Conservation (phyloP, 2,888 invertebrate genomes). For the Idaea straminata region DNA sequence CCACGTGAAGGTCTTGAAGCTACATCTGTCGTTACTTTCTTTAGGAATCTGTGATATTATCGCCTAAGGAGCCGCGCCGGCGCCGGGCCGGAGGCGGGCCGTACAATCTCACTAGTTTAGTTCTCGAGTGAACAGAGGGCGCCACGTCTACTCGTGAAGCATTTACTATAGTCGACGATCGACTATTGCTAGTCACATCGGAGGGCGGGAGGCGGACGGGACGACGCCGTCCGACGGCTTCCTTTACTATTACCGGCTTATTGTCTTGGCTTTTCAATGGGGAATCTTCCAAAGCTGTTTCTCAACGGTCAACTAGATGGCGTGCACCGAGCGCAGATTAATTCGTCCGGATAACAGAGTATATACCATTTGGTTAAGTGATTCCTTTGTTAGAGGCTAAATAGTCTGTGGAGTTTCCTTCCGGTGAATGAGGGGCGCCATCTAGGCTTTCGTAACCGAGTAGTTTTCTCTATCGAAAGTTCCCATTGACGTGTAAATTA, state of each 20-base stretch:
- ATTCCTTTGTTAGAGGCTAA: no score
- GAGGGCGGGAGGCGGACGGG: background rate
- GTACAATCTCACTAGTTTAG: constrained; percentile 55
- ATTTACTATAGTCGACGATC: background rate
- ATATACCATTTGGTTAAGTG: background rate
- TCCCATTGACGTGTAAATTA: background rate
- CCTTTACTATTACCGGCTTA: background rate
- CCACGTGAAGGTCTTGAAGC: constrained; percentile 16
- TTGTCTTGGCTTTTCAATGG: background rate
- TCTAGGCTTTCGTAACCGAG: background rate
- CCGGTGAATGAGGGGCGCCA: background rate
- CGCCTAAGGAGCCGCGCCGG: constrained; percentile 62
- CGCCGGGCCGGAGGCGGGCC: constrained; percentile 32
- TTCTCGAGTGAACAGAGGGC: constrained; percentile 14
- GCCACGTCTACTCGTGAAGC: background rate
- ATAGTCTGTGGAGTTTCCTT: background rate
- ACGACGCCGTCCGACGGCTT: background rate
- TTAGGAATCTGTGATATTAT: constrained; percentile 77
- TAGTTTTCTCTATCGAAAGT: background rate
- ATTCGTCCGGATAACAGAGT: background rate
- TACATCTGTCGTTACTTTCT: constrained; percentile 47
- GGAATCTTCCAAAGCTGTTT: background rate
- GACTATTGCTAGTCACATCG: background rate
- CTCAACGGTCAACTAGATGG: background rate
- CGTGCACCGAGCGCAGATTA: background rate